phyloP scores from a whole-genome alignment of 2,113 vertebrate genomes.

The Clupea harengus region DNA sequence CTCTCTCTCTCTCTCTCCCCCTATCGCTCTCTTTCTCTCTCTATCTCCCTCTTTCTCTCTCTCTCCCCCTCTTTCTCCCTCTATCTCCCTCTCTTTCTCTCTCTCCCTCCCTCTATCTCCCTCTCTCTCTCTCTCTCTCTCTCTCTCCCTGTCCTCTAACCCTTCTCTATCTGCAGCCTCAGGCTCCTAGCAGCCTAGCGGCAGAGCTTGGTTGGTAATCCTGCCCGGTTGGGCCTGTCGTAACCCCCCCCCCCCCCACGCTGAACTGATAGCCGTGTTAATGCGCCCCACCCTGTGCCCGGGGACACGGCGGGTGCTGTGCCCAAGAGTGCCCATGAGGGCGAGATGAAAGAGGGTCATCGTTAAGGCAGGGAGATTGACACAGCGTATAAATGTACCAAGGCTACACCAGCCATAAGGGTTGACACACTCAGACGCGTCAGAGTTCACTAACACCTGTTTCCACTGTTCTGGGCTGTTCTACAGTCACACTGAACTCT shows the following conservation, averaged over 20 bases:
- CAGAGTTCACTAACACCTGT: not conserved
- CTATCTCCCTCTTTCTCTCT: not conserved
- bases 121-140: not conserved
- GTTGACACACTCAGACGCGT: not conserved
- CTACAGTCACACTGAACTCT: too few relatives aligned
- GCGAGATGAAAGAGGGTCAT: not conserved
- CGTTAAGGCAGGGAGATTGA: not conserved
- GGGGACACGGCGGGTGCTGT: not conserved
- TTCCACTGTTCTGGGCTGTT: too few relatives aligned
- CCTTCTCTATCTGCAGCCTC: not conserved
- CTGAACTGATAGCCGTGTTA: not conserved
- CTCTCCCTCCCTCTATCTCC: constrained; percentile 22
- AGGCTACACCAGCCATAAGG: too few relatives aligned
- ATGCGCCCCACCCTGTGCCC: not conserved
- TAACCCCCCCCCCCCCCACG: too few relatives aligned
- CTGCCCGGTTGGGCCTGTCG: not conserved
- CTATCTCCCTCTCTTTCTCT: constrained; percentile 47
- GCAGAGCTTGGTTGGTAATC: not conserved
- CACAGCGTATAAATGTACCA: not conserved
- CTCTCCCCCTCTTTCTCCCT: not conserved
- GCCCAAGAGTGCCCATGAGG: not conserved
- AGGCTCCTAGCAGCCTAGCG: not conserved
- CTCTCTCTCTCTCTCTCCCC: constrained; percentile 29
- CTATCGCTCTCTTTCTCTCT: constrained; percentile 33
- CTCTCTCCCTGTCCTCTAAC: constrained; percentile 34